phyloP scores from a whole-genome alignment of 2,113 vertebrate species.

The Megalops atlanticus region DNA sequence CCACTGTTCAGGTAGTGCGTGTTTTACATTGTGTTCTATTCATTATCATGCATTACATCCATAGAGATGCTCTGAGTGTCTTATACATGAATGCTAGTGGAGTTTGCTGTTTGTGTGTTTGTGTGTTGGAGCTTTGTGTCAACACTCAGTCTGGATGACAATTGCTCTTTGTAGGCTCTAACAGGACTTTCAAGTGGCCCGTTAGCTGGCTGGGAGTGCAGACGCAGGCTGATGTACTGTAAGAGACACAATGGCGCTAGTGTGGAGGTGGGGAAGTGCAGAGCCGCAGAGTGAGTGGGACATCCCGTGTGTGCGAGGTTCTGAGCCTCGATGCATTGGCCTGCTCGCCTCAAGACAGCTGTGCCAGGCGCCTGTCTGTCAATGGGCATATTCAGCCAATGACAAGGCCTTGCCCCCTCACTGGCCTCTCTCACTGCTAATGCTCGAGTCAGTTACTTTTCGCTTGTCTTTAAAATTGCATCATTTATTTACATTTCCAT shows the following conservation, averaged over 20 bases:
- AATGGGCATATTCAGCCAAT: slow-evolving; percentile 34
- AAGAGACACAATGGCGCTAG: neutral
- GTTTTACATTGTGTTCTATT: too few relatives aligned
- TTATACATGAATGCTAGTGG: neutral
- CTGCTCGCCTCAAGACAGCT: neutral
- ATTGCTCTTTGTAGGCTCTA: neutral
- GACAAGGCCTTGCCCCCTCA: neutral
- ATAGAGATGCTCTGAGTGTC: neutral
- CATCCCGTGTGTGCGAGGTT: neutral
- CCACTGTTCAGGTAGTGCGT: too few relatives aligned
- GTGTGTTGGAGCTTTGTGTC: neutral
- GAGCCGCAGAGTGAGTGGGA: neutral
- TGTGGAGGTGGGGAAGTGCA: neutral
- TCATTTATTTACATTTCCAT: too few relatives aligned
- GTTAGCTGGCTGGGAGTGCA: neutral
- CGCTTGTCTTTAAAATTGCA: too few relatives aligned
- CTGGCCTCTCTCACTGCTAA: neutral
- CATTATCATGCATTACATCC: too few relatives aligned
- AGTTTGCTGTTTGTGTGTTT: neutral
- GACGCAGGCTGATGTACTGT: neutral
- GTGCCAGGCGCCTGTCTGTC: slow-evolving; percentile 32
- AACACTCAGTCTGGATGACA: neutral
- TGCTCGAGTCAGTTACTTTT: neutral
- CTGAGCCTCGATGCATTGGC: neutral
- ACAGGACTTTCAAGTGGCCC: neutral